Evolutionary conservation across 2,113 vertebrate species (phyloP), one percentile per base, ranked within the genome.

Genomic region (Cebus imitator): DNA sequence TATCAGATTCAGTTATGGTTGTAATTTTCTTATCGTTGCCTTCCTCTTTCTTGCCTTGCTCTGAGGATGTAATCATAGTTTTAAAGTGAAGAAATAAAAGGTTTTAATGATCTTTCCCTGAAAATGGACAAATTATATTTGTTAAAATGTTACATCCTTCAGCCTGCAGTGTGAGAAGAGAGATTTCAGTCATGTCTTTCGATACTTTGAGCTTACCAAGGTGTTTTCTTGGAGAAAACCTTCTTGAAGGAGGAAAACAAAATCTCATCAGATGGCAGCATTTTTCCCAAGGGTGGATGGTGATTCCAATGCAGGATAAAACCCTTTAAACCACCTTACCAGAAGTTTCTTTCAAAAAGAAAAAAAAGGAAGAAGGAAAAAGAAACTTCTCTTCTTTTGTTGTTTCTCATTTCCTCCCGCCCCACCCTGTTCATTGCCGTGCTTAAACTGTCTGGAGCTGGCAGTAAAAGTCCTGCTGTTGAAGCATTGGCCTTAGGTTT

Each of bases 391-490:
- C 55, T 11, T 13, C 93, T 87, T 96, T 82, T 95, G 94, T 92
- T 95, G 83, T 37, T n/a, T 76, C 75, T 96, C 86, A 89, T 64
- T 96, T 98, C 92, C 97, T 97, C 66, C 20, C 1, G 5, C 89
- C 83, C 88, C 58, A 78, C 91, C 85, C 92, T 64, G 96, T 95
- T 96, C 88, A 82, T 97, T 98, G 95, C 73, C 79, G 91, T 81
- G n/a, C 91, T 98, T 95, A 90, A 78, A 88, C 83, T 97, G 89
- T 98, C 94, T 96, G 96, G 81, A 90, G 37, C 64, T 92, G 76
- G 96, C 84, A 92, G 91, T 98, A 98, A 98, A 98, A 45, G 91
- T 73, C 95, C 93, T 95, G 93, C 97, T 98, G 95, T 85, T 87
- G 92, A 97, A 81, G 92, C 97, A 87, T 94, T 82, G 97, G 73